These are phyloP conservation scores for Sminthurinus aureus DNA, from an alignment of 2,888 invertebrate genomes.

Conservation along the genomic window DNA sequence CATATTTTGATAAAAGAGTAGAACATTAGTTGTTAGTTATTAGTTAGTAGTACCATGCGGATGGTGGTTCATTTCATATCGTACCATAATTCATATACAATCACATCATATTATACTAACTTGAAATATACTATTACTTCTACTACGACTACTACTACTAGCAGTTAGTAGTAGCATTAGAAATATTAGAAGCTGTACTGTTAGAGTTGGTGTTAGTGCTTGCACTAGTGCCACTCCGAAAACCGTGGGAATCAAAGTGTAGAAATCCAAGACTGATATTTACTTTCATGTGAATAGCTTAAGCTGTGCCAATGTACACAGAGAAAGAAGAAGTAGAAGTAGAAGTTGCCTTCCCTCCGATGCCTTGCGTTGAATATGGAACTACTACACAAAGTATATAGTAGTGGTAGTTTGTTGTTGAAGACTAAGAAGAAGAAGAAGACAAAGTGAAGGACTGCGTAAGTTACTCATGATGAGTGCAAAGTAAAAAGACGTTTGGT, in stretches of 20 bases:
- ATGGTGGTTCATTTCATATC: background rate
- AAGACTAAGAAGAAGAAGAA: background rate
- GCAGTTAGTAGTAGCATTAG: background rate
- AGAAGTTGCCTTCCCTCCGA: too few relatives aligned
- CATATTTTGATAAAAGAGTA: too few relatives aligned
- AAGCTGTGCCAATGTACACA: conserved; percentile 16
- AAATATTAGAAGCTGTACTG: background rate
- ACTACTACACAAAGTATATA: too few relatives aligned
- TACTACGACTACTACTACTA: background rate
- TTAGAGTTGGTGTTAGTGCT: background rate
- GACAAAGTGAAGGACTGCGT: background rate
- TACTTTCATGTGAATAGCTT: conserved; percentile 27
- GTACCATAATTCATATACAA: too few relatives aligned
- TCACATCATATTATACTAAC: too few relatives aligned
- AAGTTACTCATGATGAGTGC: background rate
- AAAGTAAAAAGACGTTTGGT: background rate
- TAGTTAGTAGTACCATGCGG: too few relatives aligned
- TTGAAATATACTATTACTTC: background rate
- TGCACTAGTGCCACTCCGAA: background rate
- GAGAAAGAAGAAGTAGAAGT: background rate
- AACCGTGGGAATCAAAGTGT: conserved; percentile 34
- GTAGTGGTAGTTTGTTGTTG: background rate
- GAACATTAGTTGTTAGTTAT: too few relatives aligned
- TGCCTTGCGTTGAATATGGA: too few relatives aligned
- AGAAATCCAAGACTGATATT: conserved; percentile 27